Evolutionary conservation across 2,113 vertebrate genomes (phyloP), one percentile per base, ranked within the genome.

Genomic region (Dipodomys merriami): DNA sequence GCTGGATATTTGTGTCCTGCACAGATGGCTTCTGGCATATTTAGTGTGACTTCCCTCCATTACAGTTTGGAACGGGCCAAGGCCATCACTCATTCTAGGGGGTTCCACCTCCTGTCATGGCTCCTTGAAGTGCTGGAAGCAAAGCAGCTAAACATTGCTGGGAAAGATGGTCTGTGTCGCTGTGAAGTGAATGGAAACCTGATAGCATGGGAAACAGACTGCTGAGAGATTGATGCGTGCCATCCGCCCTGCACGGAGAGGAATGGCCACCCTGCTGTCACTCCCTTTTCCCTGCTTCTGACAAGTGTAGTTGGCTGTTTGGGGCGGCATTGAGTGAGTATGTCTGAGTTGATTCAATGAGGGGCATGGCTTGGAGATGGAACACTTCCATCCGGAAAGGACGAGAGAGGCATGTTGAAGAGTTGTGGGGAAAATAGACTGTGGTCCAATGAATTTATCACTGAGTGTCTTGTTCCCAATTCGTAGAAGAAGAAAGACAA

Each of bases 61-160:
- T 44, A 64, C 27, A 76, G 86, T 65, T 67, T 82, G 83, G 74
- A 83, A 77, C 29, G 67, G 22, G 60, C 60, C 46, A 69, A 18
- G 0, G 1, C 35, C 46, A 81, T 94, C 73, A 65, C 25, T 95
- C 94, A 91, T 27, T 68, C 69, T 35, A 76, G 60, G 78, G 78
- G 69, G 71, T 39, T 71, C 35, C 35, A 57, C 78, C 86, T 91
- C 91, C 87, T 80, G 82, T 65, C 94, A 93, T 79, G 85, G 73
- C 46, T 91, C 80, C 90, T 93, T 0, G 2, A 92, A 81, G 81
- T 68, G 44, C 69, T 57, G 82, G 83, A 91, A 80, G 69, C 77
- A 67, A 84, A 92, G 69, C 68, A 82, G 57, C 79, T 73, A 27
- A 62, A 69, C 1, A 7, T 1, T 71, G 79, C 74, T 69, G 68